A percentile compares a stretch with the other conserved stretches of the same genome.
These are phyloP conservation scores for Eriocheir sinensis DNA, from an alignment of 1,140 invertebrate species.

Conservation along the genomic window DNA sequence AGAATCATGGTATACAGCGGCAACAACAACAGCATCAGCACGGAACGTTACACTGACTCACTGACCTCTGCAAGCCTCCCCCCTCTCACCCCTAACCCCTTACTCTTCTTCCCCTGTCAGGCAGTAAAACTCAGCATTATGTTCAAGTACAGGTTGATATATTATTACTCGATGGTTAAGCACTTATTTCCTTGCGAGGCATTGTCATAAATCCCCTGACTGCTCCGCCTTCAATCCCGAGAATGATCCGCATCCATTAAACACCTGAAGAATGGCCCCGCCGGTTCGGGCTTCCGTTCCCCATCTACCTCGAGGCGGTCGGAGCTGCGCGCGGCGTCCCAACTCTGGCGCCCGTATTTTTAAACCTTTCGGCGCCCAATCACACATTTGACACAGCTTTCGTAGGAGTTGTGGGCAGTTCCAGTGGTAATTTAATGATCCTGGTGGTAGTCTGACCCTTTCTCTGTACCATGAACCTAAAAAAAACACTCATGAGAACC, in stretches of 20 bases:
- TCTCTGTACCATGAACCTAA: no score
- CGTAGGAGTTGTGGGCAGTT: no score
- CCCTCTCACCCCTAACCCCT: no score
- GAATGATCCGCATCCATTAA: constrained; percentile 4
- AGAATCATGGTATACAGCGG: not conserved
- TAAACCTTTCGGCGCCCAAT: no score
- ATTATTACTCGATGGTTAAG: constrained; percentile 1
- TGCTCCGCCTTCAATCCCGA: constrained; percentile 1
- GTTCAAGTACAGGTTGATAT: not conserved
- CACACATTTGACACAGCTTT: no score
- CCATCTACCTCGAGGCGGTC: no score
- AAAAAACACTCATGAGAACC: no score
- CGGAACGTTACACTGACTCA: not conserved
- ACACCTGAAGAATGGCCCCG: not conserved
- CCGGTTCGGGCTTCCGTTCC: not conserved
- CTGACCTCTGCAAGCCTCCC: not conserved
- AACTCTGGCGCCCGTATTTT: no score
- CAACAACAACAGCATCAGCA: not conserved
- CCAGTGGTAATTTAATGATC: no score
- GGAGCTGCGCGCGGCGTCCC: no score
- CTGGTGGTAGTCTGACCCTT: no score
- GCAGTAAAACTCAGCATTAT: not conserved
- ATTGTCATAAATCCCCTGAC: not conserved
- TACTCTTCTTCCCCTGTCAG: not conserved
- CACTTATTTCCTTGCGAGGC: constrained; percentile 2